These are phyloP conservation scores for Phalacrocorax pelagicus DNA, from an alignment of 2,113 vertebrate genomes.

Conservation along the genomic window DNA sequence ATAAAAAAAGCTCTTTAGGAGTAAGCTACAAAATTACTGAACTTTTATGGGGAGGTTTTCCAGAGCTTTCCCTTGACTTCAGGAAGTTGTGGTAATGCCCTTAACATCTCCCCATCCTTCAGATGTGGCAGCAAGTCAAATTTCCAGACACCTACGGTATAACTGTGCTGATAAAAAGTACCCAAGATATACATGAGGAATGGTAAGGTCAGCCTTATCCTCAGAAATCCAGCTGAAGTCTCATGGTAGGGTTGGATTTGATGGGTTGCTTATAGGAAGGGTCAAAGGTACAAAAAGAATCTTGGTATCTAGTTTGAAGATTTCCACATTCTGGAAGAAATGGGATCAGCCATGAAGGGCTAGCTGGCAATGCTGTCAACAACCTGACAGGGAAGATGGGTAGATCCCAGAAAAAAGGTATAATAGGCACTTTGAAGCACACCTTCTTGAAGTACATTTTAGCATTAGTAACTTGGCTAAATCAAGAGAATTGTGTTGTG, in stretches of 20 bases:
- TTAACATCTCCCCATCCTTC: neutral
- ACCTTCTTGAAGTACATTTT: neutral
- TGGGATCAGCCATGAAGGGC: neutral
- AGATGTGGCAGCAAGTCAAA: neutral
- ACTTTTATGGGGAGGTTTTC: neutral
- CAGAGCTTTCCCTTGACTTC: neutral
- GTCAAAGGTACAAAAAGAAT: neutral
- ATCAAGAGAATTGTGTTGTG: neutral
- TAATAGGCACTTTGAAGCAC: neutral
- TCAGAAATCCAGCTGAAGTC: neutral
- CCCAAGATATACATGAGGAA: neutral
- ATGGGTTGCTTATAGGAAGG: neutral
- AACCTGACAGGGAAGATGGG: neutral
- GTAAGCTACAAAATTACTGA: neutral
- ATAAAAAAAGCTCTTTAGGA: neutral
- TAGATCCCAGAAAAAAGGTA: neutral
- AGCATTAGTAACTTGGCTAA: neutral
- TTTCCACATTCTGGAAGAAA: fast-evolving
- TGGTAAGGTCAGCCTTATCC: neutral
- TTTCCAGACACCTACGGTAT: neutral
- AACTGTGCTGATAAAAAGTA: neutral
- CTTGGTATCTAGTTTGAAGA: neutral
- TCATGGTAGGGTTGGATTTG: neutral
- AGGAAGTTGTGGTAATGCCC: neutral
- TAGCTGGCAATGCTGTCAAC: neutral